Conservation (phyloP, 2,888 invertebrate species). For the Acrocyrtus sp. region DNA sequence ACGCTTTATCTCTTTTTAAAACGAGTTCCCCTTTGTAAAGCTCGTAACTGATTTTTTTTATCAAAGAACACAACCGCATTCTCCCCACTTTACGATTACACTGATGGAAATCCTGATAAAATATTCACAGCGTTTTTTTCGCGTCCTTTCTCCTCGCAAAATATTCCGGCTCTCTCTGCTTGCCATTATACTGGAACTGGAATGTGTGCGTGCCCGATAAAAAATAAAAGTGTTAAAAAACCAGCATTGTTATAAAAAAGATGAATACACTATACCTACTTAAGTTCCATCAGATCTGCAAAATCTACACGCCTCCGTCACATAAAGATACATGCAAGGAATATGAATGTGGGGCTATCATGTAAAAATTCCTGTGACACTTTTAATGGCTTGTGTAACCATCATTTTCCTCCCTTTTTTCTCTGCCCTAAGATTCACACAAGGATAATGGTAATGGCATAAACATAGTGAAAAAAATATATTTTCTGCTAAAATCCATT, state of each 20-base stretch:
- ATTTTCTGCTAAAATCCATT: no score
- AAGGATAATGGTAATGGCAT: slow-evolving; percentile 23
- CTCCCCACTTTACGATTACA: no score
- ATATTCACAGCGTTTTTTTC: slow-evolving; percentile 20
- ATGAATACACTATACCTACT: not conserved
- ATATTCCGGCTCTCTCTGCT: not conserved
- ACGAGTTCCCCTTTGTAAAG: no score
- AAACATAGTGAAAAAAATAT: no score
- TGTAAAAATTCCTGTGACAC: slow-evolving; percentile 45
- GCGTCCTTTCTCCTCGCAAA: not conserved
- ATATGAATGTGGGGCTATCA: slow-evolving; percentile 19
- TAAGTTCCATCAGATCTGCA: slow-evolving; percentile 3
- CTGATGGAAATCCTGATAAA: slow-evolving; percentile 29
- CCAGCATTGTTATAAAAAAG: not conserved
- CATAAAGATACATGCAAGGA: not conserved
- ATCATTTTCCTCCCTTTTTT: slow-evolving; percentile 43
- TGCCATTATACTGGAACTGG: not conserved
- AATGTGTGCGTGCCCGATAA: slow-evolving; percentile 16
- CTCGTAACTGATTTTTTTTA: no score
- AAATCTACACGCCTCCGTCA: not conserved
- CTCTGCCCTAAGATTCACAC: no score
- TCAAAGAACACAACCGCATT: no score
- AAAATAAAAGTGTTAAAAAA: slow-evolving; percentile 14
- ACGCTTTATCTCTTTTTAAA: no score
- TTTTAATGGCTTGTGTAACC: slow-evolving; percentile 48